A percentile compares a stretch with the other conserved stretches of the same genome.
These are phyloP conservation scores for Rhagonycha lutea DNA, from an alignment of 2,888 invertebrate genomes.

Conservation along the genomic window DNA sequence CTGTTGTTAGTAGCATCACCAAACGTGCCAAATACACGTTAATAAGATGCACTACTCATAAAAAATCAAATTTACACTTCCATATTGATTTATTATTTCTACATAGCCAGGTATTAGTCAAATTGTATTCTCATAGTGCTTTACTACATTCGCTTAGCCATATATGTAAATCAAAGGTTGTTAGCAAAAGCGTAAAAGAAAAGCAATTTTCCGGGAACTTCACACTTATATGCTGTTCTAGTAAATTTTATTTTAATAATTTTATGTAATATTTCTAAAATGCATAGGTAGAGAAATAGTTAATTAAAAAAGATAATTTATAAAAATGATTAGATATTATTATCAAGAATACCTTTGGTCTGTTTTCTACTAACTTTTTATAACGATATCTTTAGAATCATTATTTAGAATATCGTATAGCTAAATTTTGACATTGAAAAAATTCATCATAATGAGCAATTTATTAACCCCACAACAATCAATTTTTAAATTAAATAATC, in stretches of 20 bases:
- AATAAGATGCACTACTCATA: background rate
- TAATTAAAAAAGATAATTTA: no score
- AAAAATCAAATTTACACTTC: background rate
- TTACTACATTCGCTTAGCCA: background rate
- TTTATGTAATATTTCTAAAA: background rate
- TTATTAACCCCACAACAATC: background rate
- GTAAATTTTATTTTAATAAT: background rate
- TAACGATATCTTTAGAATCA: no score
- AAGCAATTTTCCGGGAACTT: background rate
- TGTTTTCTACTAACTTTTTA: no score
- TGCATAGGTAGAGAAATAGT: no score
- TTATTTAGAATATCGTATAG: no score
- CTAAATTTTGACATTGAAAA: background rate
- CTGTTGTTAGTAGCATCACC: constrained; percentile 49
- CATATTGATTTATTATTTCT: background rate
- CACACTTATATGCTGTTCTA: background rate
- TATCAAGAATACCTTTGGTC: no score
- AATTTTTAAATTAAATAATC: background rate
- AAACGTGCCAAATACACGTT: constrained; percentile 25
- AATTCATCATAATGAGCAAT: background rate
- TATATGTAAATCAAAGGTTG: background rate
- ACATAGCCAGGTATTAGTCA: background rate
- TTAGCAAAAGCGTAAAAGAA: background rate
- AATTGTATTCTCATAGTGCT: background rate
- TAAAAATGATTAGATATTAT: no score